These are phyloP conservation scores for Catocala nupta DNA, from an alignment of 2,888 invertebrate species.

Conservation along the genomic window DNA sequence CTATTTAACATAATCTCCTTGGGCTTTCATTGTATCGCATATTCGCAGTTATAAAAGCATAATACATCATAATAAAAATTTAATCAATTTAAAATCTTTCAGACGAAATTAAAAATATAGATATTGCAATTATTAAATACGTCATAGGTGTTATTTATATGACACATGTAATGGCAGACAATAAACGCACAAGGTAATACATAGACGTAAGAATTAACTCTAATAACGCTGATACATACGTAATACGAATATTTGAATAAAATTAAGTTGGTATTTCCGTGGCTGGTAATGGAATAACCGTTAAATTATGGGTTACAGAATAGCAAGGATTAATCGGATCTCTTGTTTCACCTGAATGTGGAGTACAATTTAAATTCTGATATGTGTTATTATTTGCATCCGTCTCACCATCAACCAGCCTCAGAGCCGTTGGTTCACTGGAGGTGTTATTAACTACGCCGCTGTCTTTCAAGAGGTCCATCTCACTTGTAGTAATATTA, in stretches of 20 bases:
- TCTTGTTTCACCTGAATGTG: constrained; percentile 64
- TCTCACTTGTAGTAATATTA: constrained; percentile 31
- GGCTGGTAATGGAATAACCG: constrained; percentile 72
- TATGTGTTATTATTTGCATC: constrained; percentile 46
- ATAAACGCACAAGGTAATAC: too few species aligned
- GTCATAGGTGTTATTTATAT: too few species aligned
- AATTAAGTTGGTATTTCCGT: constrained; percentile 41
- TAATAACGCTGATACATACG: too few species aligned
- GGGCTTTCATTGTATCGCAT: too few species aligned
- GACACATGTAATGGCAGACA: too few species aligned
- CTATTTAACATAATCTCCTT: too few species aligned
- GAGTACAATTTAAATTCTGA: constrained; percentile 63
- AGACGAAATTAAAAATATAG: too few species aligned
- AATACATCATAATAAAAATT: too few species aligned
- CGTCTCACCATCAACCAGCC: constrained; percentile 52
- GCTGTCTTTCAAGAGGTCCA: constrained; percentile 12
- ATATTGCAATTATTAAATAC: too few species aligned
- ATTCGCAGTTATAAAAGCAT: too few species aligned
- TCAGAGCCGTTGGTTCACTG: constrained; percentile 62
- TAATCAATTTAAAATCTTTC: too few species aligned
- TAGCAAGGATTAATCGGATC: constrained; percentile 82
- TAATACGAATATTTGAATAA: neutral
- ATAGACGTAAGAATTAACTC: too few species aligned
- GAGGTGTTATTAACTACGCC: constrained; percentile 28
- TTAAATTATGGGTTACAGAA: constrained; percentile 72